Base-by-base conservation (phyloP, 2,113 vertebrate species). In the Hemichromis elongatus region DNA sequence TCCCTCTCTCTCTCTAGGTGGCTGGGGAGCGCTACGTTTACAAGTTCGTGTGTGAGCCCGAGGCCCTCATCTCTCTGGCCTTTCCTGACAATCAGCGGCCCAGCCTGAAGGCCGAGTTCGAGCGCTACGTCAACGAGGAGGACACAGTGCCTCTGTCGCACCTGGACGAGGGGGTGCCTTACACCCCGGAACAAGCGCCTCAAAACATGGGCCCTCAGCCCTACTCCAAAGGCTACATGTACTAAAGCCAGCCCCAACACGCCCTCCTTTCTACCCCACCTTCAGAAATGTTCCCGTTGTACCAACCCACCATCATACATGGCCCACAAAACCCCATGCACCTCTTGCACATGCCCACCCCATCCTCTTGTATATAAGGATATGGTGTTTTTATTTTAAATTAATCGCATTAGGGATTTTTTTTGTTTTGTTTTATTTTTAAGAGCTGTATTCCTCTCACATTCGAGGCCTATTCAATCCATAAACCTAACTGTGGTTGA, bases 1-100 rank as follows among this genome's bases (percentile, higher is more conserved):
- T 24, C n/a, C 42, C 50, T 1, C 53, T 21, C 55, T 9, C 12
- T 81, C 9, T 66, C 16, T 89, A 99, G 98, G 99, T 99, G 94
- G 98, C 99, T 0, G 99, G 99, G 0, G 99, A 99, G 90, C 98
- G 99, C 88, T 99, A 99, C 0, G 99, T 99, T 93, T 99, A 99
- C 97, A 99, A 98, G 95, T 99, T 99, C 1, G 98, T 99, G 80
- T 99, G 99, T 0, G 98, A 99, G 94, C 99, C 99, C 0, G 97
- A 99, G 84, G 98, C 98, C 1, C 93, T 99, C 81, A 98, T 99
- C 94, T 99, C 98, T 1, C 94, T 99, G 96, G 98, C 99, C 81
- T 98, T 99, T 93, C 98, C 98, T 0, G 98, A 99, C 90, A 97
- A 96, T 91, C 98, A 98, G 95, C 97, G 98, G 87, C 98, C 98